Conservation (phyloP, 2,888 invertebrate genomes). For the Craniophora ligustri region DNA sequence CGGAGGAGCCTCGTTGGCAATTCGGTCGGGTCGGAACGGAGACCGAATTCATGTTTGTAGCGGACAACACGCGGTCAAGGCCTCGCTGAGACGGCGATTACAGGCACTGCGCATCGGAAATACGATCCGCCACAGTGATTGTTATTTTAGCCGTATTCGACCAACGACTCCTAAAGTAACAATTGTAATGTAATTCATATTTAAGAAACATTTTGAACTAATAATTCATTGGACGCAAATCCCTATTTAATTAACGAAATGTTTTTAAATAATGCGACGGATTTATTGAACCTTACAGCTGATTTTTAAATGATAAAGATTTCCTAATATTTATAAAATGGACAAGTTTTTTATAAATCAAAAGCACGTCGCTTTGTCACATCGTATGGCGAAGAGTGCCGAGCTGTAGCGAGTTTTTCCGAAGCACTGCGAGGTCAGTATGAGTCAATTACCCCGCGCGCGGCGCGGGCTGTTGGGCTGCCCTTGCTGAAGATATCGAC, state of each 20-base stretch:
- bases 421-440: conserved; percentile 88
- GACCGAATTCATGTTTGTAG: conserved; percentile 60
- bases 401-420: conserved; percentile 79
- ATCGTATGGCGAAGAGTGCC: conserved; percentile 64
- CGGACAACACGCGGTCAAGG: conserved; percentile 77
- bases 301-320: no score
- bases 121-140: conserved; percentile 58
- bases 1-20: conserved; percentile 69
- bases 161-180: conserved; percentile 40
- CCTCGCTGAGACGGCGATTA: conserved; percentile 71
- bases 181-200: not conserved
- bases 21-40: conserved; percentile 49
- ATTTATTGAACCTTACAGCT: no score
- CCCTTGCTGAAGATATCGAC: conserved; percentile 56
- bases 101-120: conserved; percentile 72
- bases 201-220: no score
- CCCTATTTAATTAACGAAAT: no score
- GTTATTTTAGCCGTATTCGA: conserved; percentile 63
- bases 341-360: conserved; percentile 30
- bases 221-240: no score
- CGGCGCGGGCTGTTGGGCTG: conserved; percentile 74
- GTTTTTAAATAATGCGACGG: no score
- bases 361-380: conserved; percentile 45
- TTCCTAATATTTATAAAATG: no score
- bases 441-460: conserved; percentile 90